Evolutionary conservation across 2,797 vertebrate species (phyloP).

Genomic region (Arctocebus calabarensis): DNA sequence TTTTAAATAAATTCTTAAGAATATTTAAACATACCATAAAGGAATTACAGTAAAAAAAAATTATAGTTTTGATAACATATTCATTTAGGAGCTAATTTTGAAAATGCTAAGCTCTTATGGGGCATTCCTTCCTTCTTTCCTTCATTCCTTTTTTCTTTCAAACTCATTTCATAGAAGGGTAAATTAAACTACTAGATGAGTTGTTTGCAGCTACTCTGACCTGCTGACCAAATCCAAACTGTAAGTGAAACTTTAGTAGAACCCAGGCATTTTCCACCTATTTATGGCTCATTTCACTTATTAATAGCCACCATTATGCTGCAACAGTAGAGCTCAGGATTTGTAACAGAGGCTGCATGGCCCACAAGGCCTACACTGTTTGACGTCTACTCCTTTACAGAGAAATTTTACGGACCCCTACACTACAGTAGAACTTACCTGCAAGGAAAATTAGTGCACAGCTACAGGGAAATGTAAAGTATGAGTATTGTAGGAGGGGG

Average conservation of each 20-base stretch:
- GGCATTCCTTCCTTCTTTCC: rapidly evolving
- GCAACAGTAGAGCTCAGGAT: background rate
- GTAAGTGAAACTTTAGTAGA: background rate
- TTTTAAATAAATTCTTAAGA: background rate
- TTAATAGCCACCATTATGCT: background rate
- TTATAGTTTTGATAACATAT: background rate
- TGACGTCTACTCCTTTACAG: background rate
- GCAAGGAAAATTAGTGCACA: background rate
- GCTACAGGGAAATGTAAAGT: background rate
- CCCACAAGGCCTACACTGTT: background rate
- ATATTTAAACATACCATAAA: background rate
- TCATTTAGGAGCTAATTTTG: background rate
- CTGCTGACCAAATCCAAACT: background rate
- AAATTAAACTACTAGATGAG: background rate
- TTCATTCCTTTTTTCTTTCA: background rate
- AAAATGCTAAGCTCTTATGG: background rate
- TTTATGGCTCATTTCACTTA: background rate
- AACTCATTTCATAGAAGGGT: background rate
- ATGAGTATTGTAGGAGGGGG: background rate
- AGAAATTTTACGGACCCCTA: background rate
- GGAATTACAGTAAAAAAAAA: background rate
- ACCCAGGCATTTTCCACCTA: background rate
- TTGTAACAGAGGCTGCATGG: background rate
- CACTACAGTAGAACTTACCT: background rate
- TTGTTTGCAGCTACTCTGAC: background rate